These are phyloP conservation scores for Apogon talboti DNA, from an alignment of 2,797 vertebrate genomes.

Conservation along the genomic window DNA sequence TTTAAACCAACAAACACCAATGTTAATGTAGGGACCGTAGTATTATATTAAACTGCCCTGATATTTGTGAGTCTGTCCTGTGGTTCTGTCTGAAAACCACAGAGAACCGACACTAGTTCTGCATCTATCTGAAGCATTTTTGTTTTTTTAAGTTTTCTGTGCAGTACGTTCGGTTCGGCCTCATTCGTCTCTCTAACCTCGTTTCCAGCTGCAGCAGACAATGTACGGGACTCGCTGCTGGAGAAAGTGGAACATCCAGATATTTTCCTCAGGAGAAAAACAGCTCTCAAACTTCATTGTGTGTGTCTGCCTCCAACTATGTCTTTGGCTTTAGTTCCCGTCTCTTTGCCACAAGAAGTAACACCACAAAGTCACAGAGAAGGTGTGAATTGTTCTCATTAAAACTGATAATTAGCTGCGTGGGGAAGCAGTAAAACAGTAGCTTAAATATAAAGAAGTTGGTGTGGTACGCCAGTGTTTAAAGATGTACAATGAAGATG, in stretches of 20 bases:
- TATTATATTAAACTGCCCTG: too few species aligned
- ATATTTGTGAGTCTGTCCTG: too few species aligned
- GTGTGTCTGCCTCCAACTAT: slow-evolving; percentile 18
- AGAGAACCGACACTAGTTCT: neutral
- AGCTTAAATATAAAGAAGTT: slow-evolving; percentile 3
- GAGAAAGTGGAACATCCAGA: neutral
- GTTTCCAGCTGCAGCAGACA: neutral
- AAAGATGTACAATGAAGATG: neutral
- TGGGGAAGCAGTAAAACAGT: slow-evolving; percentile 21
- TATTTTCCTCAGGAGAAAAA: neutral
- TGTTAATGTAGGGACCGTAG: too few species aligned
- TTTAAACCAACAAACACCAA: too few species aligned
- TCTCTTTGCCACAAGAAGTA: slow-evolving; percentile 35
- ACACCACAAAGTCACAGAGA: slow-evolving; percentile 49
- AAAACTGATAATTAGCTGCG: slow-evolving; percentile 58
- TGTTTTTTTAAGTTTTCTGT: neutral
- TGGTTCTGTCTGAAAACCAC: too few species aligned
- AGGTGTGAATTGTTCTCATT: slow-evolving; percentile 50
- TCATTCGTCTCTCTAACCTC: neutral
- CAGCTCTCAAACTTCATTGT: neutral
- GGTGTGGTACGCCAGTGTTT: neutral
- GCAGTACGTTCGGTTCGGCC: neutral
- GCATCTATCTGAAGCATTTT: too few species aligned
- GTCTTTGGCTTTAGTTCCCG: slow-evolving; percentile 18
- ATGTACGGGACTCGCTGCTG: neutral